Base-by-base conservation (phyloP, 2,113 vertebrate genomes). In the Polypterus bichir region DNA sequence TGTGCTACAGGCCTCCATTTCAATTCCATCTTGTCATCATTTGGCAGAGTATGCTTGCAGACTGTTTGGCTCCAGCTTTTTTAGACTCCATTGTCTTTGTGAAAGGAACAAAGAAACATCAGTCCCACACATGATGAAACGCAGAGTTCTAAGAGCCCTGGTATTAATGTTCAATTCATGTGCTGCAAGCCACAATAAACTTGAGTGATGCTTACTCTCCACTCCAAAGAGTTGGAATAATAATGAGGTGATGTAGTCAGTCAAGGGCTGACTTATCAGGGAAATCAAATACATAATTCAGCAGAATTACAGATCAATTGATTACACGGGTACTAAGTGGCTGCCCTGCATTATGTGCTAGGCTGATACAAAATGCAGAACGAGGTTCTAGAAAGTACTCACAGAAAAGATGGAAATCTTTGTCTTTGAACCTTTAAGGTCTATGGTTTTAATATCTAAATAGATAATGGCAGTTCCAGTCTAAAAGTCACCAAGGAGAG, bases 1-100 rank as follows among this genome's bases (percentile, higher is more conserved):
- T 52, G 52, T 63, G 55, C 53, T 53, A 58, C 51, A 62, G 54
- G 49, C 47, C 57, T 54, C 59, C 54, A 47, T 10, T 64, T 62
- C 61, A 10, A 59, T 66, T 63, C 63, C 65, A 69, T 70, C 59
- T 47, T 69, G 65, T 68, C 65, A 64, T 60, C 54, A 61, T 49
- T 51, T 70, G 67, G 62, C 65, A 67, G 3, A 9, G 47, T 47
- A 10, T 47, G 4, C 47, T 9, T 3, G 58, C 48, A 54, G 48
- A 44, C 11, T 7, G 47, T 47, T 44, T 49, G 7, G 44, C 61
- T 59, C 62, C 9, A 49, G 47, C 5, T 49, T 27, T 27, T 46
- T 53, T 9, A 4, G 62, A 64, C 62, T 49, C 59, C 48, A 59
- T 65, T 66, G 48, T 64, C 66, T 62, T 27, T 53, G 51, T 61